phyloP scores from a whole-genome alignment of 2,797 vertebrate genomes.

The Sebastes cheni region DNA sequence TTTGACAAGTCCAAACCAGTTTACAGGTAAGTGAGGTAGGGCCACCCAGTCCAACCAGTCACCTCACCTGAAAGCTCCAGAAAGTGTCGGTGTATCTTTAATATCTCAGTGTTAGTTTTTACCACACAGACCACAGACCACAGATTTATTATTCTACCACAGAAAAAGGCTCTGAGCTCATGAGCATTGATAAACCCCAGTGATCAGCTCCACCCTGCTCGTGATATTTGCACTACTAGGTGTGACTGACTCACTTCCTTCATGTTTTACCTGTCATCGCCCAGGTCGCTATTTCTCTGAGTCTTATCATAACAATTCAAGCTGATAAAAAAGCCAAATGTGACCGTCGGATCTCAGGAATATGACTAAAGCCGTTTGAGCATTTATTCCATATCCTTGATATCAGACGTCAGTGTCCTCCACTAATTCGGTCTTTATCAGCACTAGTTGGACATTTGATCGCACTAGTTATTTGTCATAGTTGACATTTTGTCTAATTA shows the following conservation, averaged over 20 bases:
- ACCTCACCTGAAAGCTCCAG: background rate
- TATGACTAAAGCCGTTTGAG: background rate
- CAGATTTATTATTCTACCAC: background rate
- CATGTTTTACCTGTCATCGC: slow-evolving; percentile 59
- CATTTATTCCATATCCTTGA: too few species aligned
- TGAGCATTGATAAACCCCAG: background rate
- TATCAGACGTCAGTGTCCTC: too few species aligned
- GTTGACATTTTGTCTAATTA: too few species aligned
- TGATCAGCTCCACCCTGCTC: slow-evolving; percentile 29
- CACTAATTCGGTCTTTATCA: too few species aligned
- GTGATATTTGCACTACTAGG: slow-evolving; percentile 36
- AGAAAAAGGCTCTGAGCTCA: background rate
- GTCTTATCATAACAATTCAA: slow-evolving; percentile 71
- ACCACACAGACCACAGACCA: background rate
- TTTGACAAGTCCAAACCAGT: slow-evolving; percentile 45
- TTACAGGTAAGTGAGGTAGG: background rate
- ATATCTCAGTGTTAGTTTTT: background rate
- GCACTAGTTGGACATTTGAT: too few species aligned
- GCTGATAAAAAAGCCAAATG: slow-evolving; percentile 18
- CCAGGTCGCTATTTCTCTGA: slow-evolving; percentile 31
- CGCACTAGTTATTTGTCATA: too few species aligned
- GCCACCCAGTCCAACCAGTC: slow-evolving; percentile 1
- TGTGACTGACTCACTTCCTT: slow-evolving; percentile 57
- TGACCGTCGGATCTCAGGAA: background rate
- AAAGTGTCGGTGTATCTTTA: background rate